phyloP scores from a whole-genome alignment of 2,888 invertebrate species.

The Melolontha melolontha region DNA sequence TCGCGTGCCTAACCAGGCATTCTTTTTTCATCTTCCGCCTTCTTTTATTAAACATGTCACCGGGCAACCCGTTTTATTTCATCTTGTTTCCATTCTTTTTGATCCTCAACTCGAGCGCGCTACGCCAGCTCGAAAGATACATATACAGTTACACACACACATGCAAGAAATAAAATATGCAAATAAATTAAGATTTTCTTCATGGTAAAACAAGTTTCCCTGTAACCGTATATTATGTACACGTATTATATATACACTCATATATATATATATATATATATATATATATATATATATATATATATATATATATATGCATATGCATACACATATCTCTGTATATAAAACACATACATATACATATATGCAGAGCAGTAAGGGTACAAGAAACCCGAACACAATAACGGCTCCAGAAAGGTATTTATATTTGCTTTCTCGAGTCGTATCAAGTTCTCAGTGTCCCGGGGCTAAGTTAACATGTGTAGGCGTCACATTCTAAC shows the following conservation, averaged over 20 bases:
- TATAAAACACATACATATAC: too few relatives aligned
- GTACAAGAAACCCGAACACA: slow-evolving; percentile 40
- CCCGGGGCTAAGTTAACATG: slow-evolving; percentile 51
- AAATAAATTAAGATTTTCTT: slow-evolving; percentile 40
- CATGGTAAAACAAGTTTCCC: slow-evolving; percentile 19
- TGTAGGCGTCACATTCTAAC: slow-evolving; percentile 60
- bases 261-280: too few relatives aligned
- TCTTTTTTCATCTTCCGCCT: slow-evolving; percentile 17
- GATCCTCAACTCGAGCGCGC: slow-evolving; percentile 10
- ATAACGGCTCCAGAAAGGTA: slow-evolving; percentile 51
- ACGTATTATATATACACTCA: too few relatives aligned
- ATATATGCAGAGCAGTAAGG: slow-evolving; percentile 4
- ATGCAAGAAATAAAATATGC: slow-evolving; percentile 23
- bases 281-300: too few relatives aligned
- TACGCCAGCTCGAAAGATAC: neutral
- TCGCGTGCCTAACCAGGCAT: slow-evolving; percentile 18
- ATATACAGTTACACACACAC: neutral
- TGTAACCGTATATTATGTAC: neutral
- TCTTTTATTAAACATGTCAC: slow-evolving; percentile 31
- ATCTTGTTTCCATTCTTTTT: slow-evolving; percentile 32
- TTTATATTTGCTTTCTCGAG: slow-evolving; percentile 56
- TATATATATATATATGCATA: neutral
- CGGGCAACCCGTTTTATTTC: slow-evolving; percentile 32
- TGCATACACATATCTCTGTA: too few relatives aligned
- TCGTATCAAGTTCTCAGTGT: slow-evolving; percentile 50